phyloP scores from a whole-genome alignment of 2,113 vertebrate genomes.

The Cynopterus brachyotis region DNA sequence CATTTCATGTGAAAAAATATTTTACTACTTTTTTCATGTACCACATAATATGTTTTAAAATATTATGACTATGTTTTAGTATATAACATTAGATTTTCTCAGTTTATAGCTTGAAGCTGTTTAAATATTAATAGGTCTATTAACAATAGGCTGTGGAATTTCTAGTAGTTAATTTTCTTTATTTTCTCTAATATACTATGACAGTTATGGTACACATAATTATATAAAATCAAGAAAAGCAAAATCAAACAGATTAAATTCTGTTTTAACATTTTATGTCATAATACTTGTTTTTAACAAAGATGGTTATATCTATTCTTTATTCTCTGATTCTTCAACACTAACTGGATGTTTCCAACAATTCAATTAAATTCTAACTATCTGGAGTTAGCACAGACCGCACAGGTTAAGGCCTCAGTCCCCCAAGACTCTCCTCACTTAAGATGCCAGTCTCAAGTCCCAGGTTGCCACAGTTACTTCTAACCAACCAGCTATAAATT shows the following conservation, averaged over 20 bases:
- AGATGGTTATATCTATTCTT: neutral
- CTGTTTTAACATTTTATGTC: slow-evolving; percentile 3
- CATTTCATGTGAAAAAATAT: slow-evolving; percentile 38
- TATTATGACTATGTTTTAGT: slow-evolving; percentile 67
- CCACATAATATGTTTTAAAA: slow-evolving; percentile 67
- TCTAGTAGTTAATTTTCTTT: slow-evolving; percentile 70
- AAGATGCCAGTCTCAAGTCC: neutral
- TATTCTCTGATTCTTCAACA: neutral
- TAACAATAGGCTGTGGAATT: slow-evolving; percentile 62
- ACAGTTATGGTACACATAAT: slow-evolving; percentile 33
- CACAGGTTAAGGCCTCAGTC: neutral
- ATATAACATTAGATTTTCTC: slow-evolving; percentile 60
- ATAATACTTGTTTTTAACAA: neutral
- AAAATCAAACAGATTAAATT: slow-evolving; percentile 28
- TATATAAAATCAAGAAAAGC: slow-evolving; percentile 51
- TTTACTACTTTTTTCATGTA: slow-evolving; percentile 51
- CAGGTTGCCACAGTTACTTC: neutral
- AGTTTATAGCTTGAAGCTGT: slow-evolving; percentile 69
- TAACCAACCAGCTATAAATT: neutral
- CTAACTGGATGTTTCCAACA: neutral
- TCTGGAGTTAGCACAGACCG: neutral
- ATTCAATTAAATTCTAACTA: neutral
- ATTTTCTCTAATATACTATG: slow-evolving; percentile 59
- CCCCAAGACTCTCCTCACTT: neutral
- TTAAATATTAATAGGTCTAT: slow-evolving; percentile 78